phyloP scores from a whole-genome alignment of 2,113 vertebrate species.

The Sceloporus undulatus region DNA sequence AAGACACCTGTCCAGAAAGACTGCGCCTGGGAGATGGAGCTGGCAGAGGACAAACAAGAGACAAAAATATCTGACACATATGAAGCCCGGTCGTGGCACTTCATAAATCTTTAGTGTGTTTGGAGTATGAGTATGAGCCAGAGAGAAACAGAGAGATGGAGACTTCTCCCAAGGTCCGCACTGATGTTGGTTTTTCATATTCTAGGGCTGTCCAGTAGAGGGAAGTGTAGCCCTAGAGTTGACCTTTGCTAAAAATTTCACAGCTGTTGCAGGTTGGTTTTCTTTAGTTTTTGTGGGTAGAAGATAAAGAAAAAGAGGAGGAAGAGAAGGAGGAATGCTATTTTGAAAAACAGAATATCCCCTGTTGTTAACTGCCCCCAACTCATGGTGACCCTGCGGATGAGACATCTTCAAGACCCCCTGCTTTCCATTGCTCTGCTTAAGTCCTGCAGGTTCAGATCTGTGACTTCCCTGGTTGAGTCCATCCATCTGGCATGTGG shows the following conservation, averaged over 20 bases:
- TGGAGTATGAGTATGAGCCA: not conserved
- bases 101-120: not conserved
- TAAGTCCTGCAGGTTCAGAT: no score
- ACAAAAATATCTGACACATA: not conserved
- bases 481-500: no score
- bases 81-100: not conserved
- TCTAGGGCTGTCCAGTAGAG: constrained; percentile 58
- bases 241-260: not conserved
- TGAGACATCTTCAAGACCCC: no score
- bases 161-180: fast-evolving
- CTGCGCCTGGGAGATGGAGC: fast-evolving
- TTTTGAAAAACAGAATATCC: no score
- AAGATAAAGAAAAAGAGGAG: not conserved
- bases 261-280: not conserved
- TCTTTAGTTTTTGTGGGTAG: not conserved
- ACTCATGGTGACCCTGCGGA: no score
- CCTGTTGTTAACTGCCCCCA: no score
- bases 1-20: not conserved
- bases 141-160: not conserved
- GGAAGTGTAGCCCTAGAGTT: constrained; percentile 64
- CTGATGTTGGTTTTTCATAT: not conserved
- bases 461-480: no score
- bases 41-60: fast-evolving
- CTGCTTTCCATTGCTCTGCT: no score
- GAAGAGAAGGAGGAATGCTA: no score